A percentile compares a stretch with the other conserved stretches of the same genome.
Evolutionary conservation across 2,113 vertebrate species (phyloP).

Genomic region (Tympanuchus pallidicinctus): DNA sequence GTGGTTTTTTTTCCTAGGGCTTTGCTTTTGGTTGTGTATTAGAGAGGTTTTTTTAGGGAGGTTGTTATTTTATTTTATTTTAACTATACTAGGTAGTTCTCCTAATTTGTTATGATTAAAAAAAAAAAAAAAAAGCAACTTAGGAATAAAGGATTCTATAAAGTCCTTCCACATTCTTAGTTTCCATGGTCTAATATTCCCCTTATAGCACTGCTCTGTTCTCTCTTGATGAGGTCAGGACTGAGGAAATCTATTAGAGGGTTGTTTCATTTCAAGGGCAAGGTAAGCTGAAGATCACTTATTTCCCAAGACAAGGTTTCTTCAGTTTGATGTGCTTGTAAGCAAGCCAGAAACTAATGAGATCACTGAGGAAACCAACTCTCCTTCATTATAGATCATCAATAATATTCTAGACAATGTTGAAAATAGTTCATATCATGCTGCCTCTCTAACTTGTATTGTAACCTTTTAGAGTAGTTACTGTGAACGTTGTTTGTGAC

Average conservation of each 20-base stretch:
- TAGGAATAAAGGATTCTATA: background rate
- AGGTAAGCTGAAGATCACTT: slow-evolving; percentile 23
- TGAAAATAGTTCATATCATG: slow-evolving; percentile 15
- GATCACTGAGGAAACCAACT: slow-evolving; percentile 22
- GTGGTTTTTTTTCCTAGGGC: background rate
- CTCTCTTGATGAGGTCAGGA: background rate
- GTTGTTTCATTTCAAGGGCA: background rate
- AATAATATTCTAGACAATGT: slow-evolving; percentile 8
- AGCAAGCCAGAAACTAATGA: slow-evolving; percentile 25
- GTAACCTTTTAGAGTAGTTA: background rate
- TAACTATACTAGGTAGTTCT: background rate
- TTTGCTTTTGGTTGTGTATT: background rate
- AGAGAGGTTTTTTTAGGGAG: background rate
- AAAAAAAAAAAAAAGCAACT: background rate
- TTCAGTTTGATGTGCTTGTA: background rate
- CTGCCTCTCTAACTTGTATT: background rate
- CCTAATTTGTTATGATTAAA: background rate
- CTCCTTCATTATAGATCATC: slow-evolving; percentile 24
- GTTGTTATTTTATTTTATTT: background rate
- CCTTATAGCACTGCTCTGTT: slow-evolving; percentile 15
- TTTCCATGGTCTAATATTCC: slow-evolving; percentile 57
- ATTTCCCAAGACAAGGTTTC: background rate
- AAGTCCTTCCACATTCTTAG: slow-evolving; percentile 10
- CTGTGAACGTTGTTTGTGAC: background rate
- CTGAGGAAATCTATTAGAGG: slow-evolving; percentile 31